These are phyloP conservation scores for Syngnathus acus DNA, from an alignment of 2,797 vertebrate species.

Conservation along the genomic window DNA sequence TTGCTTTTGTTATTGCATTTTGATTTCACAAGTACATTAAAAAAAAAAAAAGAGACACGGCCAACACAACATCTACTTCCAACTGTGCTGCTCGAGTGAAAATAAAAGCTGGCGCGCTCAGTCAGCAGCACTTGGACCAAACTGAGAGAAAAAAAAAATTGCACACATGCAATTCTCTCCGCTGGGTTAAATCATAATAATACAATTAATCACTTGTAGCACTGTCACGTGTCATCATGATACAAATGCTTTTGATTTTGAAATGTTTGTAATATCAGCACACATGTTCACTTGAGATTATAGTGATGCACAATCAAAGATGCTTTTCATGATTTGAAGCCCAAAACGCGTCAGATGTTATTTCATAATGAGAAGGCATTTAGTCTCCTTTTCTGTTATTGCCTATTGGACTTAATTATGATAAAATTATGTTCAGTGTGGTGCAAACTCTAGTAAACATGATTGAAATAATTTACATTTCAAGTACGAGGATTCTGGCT, in stretches of 20 bases:
- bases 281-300: conserved; percentile 32
- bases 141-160: not conserved
- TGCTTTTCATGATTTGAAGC: conserved; percentile 42
- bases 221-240: not conserved
- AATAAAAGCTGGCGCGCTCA: conserved; percentile 8
- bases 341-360: conserved; percentile 52
- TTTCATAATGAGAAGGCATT: conserved; percentile 56
- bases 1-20: conserved; percentile 6
- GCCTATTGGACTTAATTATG: not conserved
- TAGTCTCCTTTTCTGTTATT: conserved; percentile 50
- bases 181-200: not conserved
- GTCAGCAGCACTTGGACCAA: not conserved
- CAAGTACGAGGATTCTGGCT: not conserved
- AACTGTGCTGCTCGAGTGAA: conserved; percentile 8
- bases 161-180: conserved; percentile 2
- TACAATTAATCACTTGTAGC: not conserved
- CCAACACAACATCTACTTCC: conserved; percentile 10
- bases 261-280: not conserved
- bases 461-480: not conserved
- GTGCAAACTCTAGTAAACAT: not conserved
- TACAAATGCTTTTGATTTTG: not conserved
- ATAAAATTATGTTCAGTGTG: not conserved
- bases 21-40: conserved; percentile 7
- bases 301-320: conserved; percentile 42
- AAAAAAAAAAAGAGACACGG: not conserved